Base-by-base conservation (phyloP, 2,888 invertebrate genomes). In the Drosophila austrosaltans region DNA sequence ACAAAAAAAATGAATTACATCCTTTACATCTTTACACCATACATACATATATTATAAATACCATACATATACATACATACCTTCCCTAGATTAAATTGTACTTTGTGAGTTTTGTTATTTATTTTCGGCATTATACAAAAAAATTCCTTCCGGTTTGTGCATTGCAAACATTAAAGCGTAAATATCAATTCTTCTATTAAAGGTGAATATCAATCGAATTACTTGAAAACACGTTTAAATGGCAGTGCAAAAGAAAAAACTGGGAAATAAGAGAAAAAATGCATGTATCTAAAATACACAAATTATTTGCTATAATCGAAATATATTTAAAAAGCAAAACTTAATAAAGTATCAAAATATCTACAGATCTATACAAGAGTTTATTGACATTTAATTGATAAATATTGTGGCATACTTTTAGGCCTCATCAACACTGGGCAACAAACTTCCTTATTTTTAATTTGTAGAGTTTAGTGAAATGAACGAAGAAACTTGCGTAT, bases 21-120 rank as follows among this genome's bases (percentile, higher is more conserved):
- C 61, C 36, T 48, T 12, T 4, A 22, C 69, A 81, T 69, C 48
- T 48, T 4, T 70, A 65, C 40, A 81, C 53, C 54, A 78, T 62
- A 60, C 28, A 65, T 62, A 57, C 36, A 71, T 40, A 56, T 40
- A 42, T 40, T 56, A 64, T 32, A 48, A 42, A 60, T 59, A 62
- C 30, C 40, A 61, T 53, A 63, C 70, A 80, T 71, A 80, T 71
- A 62, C 57, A 56, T 57, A 57, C 66, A 67, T 72, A 70, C 67
- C 75, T 69, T 76, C 65, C 75, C 66, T 81, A 86, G 78, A 83
- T 69, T 70, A 70, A 80, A 81, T 75, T 75, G 78, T 88, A 83
- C 84, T 89, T 89, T 89, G 89, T 85, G 84, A 89, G 89, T 85
- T 85, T 85, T 85, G 88, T 85, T 89, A 87, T 85, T 89, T 87